phyloP scores from a whole-genome alignment of 2,113 vertebrate species.

The Clupea harengus region DNA sequence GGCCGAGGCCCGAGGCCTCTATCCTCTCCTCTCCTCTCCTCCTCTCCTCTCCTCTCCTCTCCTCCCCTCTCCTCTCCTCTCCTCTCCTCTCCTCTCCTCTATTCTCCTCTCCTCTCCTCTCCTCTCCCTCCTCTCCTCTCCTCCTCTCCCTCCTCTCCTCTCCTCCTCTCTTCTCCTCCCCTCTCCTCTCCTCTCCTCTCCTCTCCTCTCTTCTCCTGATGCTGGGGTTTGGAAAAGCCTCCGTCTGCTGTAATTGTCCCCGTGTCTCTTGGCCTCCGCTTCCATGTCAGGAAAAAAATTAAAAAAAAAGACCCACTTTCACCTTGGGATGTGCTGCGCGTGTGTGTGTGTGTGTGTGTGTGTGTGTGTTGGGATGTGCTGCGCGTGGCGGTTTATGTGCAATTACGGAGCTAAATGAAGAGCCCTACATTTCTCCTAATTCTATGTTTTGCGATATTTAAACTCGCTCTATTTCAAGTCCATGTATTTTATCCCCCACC shows the following conservation, averaged over 20 bases:
- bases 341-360: too few relatives aligned
- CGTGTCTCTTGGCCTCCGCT: background rate
- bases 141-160: background rate
- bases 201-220: background rate
- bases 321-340: background rate
- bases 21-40: background rate
- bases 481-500: slow-evolving; percentile 24
- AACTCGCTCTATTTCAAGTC: slow-evolving; percentile 29
- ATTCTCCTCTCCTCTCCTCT: background rate
- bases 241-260: background rate
- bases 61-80: background rate
- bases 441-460: slow-evolving; percentile 33
- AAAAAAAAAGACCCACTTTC: background rate
- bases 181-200: background rate
- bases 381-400: background rate
- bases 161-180: background rate
- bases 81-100: background rate
- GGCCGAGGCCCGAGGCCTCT: background rate
- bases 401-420: background rate
- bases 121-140: background rate
- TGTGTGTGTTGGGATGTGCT: too few relatives aligned
- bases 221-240: background rate
- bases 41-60: background rate
- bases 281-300: background rate
- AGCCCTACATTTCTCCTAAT: background rate